phyloP scores from a whole-genome alignment of 2,888 invertebrate genomes.

The Lordiphosa andalusiaca region DNA sequence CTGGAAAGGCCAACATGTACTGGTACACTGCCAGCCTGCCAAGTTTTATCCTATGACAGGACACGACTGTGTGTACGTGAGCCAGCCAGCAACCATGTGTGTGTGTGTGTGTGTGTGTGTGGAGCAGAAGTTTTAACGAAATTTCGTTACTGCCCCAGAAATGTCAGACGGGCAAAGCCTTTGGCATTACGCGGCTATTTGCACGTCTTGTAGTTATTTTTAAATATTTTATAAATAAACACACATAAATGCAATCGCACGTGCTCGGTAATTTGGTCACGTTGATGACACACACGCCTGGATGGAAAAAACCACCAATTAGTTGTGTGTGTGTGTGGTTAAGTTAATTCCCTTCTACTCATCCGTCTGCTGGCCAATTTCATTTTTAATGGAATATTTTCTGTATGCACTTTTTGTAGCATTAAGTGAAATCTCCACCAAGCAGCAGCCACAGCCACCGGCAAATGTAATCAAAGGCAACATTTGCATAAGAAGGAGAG shows the following conservation, averaged over 20 bases:
- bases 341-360: constrained; percentile 1
- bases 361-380: constrained; percentile 15
- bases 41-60: constrained; percentile 62
- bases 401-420: constrained; percentile 34
- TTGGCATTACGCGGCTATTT: constrained; percentile 43
- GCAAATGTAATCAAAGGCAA: constrained; percentile 47
- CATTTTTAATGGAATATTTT: constrained; percentile 18
- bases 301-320: constrained; percentile 42
- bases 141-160: constrained; percentile 33
- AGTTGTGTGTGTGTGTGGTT: constrained; percentile 15
- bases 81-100: constrained; percentile 40
- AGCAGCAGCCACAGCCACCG: constrained; percentile 16
- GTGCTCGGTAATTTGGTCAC: constrained; percentile 48
- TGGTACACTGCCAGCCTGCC: constrained; percentile 10
- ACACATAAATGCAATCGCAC: constrained; percentile 57
- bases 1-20: constrained; percentile 27
- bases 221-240: constrained; percentile 71
- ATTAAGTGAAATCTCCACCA: constrained; percentile 24
- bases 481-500: constrained; percentile 56
- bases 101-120: constrained; percentile 23
- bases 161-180: constrained; percentile 41
- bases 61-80: constrained; percentile 59
- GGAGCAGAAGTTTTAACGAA: constrained; percentile 25
- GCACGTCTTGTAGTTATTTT: constrained; percentile 67
- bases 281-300: constrained; percentile 28